These are phyloP conservation scores for Sarcophaga carnaria DNA, from an alignment of 2,888 invertebrate genomes.

Conservation along the genomic window DNA sequence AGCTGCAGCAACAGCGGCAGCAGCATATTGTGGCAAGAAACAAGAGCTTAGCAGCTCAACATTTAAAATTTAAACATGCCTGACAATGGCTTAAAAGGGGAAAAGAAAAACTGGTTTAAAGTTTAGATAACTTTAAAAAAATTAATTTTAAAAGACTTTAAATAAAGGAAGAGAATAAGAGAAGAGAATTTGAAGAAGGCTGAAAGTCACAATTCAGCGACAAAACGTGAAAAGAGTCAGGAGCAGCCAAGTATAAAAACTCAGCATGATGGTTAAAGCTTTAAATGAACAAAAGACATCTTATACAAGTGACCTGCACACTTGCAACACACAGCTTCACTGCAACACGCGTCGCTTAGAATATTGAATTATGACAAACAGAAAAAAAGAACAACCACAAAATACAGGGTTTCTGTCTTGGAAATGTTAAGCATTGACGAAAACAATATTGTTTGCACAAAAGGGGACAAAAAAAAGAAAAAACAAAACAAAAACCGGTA, in stretches of 20 bases:
- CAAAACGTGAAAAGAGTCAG: not conserved
- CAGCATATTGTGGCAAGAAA: not conserved
- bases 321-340: not conserved
- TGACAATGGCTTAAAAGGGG: not conserved
- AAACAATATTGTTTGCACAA: not conserved
- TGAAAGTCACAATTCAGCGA: not conserved
- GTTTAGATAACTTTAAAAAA: no score
- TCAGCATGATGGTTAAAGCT: not conserved
- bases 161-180: not conserved
- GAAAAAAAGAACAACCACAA: not conserved
- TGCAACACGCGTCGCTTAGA: not conserved
- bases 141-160: no score
- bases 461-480: not conserved
- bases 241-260: not conserved
- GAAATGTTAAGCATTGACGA: not conserved
- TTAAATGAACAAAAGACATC: not conserved
- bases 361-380: not conserved
- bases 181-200: not conserved
- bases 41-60: not conserved
- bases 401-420: not conserved
- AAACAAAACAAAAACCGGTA: not conserved
- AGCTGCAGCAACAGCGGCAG: not conserved
- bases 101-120: not conserved
- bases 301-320: not conserved
- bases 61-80: not conserved